A percentile compares a stretch with the other conserved stretches of the same genome.
These are phyloP conservation scores for Solenodon paradoxus DNA, from an alignment of 2,113 vertebrate genomes.

Conservation along the genomic window DNA sequence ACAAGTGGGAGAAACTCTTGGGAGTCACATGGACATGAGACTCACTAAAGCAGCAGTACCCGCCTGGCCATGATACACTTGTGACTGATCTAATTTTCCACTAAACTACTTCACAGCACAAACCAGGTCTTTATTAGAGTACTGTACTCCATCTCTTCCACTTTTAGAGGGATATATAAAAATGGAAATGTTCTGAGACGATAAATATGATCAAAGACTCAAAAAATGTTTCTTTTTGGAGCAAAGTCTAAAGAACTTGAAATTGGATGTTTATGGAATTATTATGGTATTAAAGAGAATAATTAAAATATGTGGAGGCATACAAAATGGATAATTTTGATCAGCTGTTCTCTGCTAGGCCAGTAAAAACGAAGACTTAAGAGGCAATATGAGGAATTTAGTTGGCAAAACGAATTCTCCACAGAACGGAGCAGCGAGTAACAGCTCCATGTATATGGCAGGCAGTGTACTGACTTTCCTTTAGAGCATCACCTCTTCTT, in stretches of 20 bases:
- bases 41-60: not conserved
- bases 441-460: not conserved
- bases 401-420: slow-evolving; percentile 9
- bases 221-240: slow-evolving; percentile 13
- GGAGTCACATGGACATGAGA: not conserved
- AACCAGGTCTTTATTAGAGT: not conserved
- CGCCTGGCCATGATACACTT: not conserved
- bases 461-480: not conserved
- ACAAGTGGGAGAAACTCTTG: not conserved
- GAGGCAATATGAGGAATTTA: not conserved
- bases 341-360: not conserved
- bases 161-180: slow-evolving; percentile 44
- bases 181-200: slow-evolving; percentile 38
- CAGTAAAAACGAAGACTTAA: not conserved
- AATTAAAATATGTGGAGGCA: not conserved
- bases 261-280: slow-evolving; percentile 12
- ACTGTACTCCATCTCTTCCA: not conserved
- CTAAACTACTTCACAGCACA: not conserved
- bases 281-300: slow-evolving; percentile 31
- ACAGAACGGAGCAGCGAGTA: not conserved
- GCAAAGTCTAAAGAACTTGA: slow-evolving; percentile 30
- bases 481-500: not conserved
- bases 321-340: not conserved
- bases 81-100: not conserved
- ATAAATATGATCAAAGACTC: not conserved